Percentiles rank a stretch among this genome's conserved stretches.
Evolutionary conservation across 2,113 vertebrate genomes (phyloP).

Genomic region (Menidia beryllina): DNA sequence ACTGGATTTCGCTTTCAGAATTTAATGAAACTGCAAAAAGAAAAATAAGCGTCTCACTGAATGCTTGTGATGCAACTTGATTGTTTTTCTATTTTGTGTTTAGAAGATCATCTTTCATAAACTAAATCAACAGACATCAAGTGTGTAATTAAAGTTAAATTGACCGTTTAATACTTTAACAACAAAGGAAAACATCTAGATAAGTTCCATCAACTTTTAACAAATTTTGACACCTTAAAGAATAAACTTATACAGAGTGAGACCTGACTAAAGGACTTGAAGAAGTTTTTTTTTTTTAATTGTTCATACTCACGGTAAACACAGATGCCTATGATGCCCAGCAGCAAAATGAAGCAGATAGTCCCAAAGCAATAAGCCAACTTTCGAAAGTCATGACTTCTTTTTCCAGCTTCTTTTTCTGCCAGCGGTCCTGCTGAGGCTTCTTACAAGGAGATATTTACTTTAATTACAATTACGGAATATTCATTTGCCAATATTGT

Average conservation of each 20-base stretch:
- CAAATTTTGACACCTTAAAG: too few relatives aligned
- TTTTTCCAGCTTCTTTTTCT: background rate
- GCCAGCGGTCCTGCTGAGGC: background rate
- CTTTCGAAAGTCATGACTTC: background rate
- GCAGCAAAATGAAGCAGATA: conserved; percentile 21
- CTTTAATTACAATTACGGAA: background rate
- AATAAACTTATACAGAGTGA: too few relatives aligned
- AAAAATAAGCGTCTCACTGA: background rate
- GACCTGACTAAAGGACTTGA: too few relatives aligned
- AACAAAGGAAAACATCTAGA: too few relatives aligned
- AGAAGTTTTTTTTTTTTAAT: too few relatives aligned
- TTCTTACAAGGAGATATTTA: background rate
- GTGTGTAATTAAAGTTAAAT: too few relatives aligned
- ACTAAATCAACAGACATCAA: too few relatives aligned
- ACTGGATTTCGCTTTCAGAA: background rate
- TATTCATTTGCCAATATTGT: too few relatives aligned
- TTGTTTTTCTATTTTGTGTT: background rate
- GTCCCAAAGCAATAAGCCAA: conserved; percentile 10
- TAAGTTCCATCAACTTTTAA: too few relatives aligned
- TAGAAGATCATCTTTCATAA: too few relatives aligned
- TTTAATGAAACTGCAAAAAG: conserved; percentile 17
- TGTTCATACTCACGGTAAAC: conserved; percentile 29
- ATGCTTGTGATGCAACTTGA: accelerated
- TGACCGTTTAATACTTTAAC: too few relatives aligned
- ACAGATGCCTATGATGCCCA: background rate